phyloP scores from a whole-genome alignment of 2,888 invertebrate species.

The Augochlorella aurata region DNA sequence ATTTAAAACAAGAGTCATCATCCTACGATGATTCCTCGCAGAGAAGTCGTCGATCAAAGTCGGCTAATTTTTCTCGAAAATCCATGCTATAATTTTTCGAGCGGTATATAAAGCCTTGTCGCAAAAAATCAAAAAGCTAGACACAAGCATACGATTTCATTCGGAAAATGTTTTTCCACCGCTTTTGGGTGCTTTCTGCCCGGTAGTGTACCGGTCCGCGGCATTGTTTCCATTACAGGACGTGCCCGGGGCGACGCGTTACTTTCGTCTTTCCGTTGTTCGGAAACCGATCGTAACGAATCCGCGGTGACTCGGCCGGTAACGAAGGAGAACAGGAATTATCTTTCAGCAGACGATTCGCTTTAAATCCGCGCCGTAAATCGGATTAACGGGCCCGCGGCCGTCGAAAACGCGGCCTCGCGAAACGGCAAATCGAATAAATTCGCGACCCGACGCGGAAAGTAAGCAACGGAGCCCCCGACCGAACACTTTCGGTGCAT shows the following conservation, averaged over 20 bases:
- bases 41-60: too few species aligned
- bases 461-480: conserved; percentile 26
- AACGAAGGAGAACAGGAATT: conserved; percentile 15
- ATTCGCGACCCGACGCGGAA: conserved; percentile 37
- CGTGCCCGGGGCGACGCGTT: neutral
- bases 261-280: conserved; percentile 1
- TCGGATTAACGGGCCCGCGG: conserved; percentile 26
- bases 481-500: conserved; percentile 52
- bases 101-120: too few species aligned
- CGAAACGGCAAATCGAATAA: conserved; percentile 47
- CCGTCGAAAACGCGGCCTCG: conserved; percentile 26
- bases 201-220: neutral
- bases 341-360: conserved; percentile 21
- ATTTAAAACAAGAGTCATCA: too few species aligned
- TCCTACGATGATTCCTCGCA: too few species aligned
- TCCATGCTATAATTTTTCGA: too few species aligned
- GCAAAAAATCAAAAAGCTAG: too few species aligned
- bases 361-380: conserved; percentile 45
- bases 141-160: too few species aligned
- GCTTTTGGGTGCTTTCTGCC: too few species aligned
- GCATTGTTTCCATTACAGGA: neutral
- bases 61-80: too few species aligned
- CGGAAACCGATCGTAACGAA: conserved; percentile 16
- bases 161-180: too few species aligned
- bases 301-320: neutral